A percentile compares a stretch with the other conserved stretches of the same genome.
These are phyloP conservation scores for Meda fulgida DNA, from an alignment of 2,797 vertebrate genomes.

Conservation along the genomic window DNA sequence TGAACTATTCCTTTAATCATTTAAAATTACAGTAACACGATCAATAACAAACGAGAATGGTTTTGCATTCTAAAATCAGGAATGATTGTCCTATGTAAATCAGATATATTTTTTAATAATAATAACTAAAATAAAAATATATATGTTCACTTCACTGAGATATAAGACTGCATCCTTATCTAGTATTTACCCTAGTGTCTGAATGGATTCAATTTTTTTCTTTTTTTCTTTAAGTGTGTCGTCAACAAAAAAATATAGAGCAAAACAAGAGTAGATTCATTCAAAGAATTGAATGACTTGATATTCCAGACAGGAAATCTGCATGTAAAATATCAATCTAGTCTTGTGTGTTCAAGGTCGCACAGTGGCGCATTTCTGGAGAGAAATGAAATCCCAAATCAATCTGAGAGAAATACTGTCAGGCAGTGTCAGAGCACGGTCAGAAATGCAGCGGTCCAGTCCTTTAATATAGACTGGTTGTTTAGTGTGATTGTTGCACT, in stretches of 20 bases:
- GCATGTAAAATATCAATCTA: constrained; percentile 31
- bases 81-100: not conserved
- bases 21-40: not conserved
- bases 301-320: not conserved
- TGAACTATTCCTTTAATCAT: not conserved
- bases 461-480: not conserved
- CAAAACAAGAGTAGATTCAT: not conserved
- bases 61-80: not conserved
- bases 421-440: not conserved
- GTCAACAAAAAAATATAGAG: not conserved
- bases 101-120: not conserved
- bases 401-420: constrained; percentile 62
- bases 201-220: not conserved
- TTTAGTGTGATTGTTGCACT: constrained; percentile 7
- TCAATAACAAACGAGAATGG: not conserved
- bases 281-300: not conserved
- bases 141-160: not conserved
- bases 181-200: not conserved
- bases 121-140: not conserved
- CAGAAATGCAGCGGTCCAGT: not conserved
- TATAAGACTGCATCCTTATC: not conserved
- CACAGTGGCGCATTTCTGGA: constrained; percentile 52
- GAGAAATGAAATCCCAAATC: constrained; percentile 79
- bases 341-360: constrained; percentile 61
- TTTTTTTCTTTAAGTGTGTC: not conserved